Evolutionary conservation across 2,113 vertebrate genomes (phyloP).

Genomic region (Tragulus kanchil): DNA sequence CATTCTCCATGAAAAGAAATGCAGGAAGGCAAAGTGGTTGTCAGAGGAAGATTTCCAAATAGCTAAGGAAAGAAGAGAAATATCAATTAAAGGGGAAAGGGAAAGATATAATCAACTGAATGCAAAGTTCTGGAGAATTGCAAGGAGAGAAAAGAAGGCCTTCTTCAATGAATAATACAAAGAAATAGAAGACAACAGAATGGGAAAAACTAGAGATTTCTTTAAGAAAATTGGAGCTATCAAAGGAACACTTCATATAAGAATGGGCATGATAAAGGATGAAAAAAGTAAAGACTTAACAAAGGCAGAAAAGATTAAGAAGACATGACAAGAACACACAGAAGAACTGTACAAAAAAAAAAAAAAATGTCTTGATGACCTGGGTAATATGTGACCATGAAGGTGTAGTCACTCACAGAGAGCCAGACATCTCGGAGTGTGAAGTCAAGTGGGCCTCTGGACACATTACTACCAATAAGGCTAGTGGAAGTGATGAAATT

Average conservation of each 20-base stretch:
- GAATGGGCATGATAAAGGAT: not conserved
- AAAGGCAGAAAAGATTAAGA: not conserved
- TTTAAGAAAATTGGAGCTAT: not conserved
- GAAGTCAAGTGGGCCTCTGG: not conserved
- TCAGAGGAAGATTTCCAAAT: not conserved
- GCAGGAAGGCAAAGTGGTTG: not conserved
- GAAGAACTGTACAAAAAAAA: not conserved
- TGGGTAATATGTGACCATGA: not conserved
- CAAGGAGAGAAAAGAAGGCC: not conserved
- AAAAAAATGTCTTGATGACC: not conserved
- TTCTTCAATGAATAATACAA: not conserved
- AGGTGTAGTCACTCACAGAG: not conserved
- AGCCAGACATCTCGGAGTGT: not conserved
- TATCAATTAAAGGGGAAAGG: no score
- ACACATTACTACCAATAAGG: not conserved
- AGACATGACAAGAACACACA: not conserved
- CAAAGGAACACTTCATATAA: not conserved
- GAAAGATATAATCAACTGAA: no score
- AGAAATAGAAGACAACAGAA: not conserved
- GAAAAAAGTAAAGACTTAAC: not conserved
- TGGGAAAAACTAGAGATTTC: not conserved
- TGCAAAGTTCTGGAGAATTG: no score
- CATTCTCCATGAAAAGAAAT: not conserved
- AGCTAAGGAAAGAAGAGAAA: not conserved
- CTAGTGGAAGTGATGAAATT: not conserved